These are phyloP conservation scores for Ennomos fuscantarius DNA, from an alignment of 2,888 invertebrate genomes.

Conservation along the genomic window DNA sequence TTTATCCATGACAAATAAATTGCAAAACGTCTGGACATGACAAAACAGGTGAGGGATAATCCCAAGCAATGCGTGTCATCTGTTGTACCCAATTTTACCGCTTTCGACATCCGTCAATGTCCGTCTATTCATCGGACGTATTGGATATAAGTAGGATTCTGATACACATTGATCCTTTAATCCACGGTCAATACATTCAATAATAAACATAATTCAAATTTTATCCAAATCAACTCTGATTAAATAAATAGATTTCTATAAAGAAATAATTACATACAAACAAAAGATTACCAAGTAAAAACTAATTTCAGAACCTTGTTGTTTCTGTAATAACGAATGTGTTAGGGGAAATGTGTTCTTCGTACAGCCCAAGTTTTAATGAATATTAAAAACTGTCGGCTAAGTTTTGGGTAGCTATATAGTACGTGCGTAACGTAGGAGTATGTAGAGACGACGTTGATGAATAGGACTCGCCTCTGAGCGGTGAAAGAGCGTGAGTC, in stretches of 20 bases:
- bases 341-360: constrained; percentile 36
- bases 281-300: constrained; percentile 3
- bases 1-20: constrained; percentile 2
- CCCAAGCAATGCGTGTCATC: constrained; percentile 34
- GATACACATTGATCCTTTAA: constrained; percentile 37
- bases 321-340: constrained; percentile 22
- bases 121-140: constrained; percentile 18
- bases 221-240: background rate
- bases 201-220: no score
- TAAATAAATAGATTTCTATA: background rate
- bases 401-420: constrained; percentile 45
- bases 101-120: constrained; percentile 34
- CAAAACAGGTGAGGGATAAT: constrained; percentile 34
- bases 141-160: constrained; percentile 25
- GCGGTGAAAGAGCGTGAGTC: constrained; percentile 16
- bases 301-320: constrained; percentile 1
- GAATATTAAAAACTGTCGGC: constrained; percentile 54
- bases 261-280: no score
- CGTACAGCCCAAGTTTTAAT: constrained; percentile 36
- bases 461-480: constrained; percentile 43
- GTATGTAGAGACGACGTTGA: constrained; percentile 60
- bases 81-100: constrained; percentile 32
- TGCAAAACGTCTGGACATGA: constrained; percentile 1
- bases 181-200: constrained; percentile 28
- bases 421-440: constrained; percentile 37